Evolutionary conservation across 2,797 vertebrate species (phyloP).

Genomic region (Gymnoscopelus microlampas): DNA sequence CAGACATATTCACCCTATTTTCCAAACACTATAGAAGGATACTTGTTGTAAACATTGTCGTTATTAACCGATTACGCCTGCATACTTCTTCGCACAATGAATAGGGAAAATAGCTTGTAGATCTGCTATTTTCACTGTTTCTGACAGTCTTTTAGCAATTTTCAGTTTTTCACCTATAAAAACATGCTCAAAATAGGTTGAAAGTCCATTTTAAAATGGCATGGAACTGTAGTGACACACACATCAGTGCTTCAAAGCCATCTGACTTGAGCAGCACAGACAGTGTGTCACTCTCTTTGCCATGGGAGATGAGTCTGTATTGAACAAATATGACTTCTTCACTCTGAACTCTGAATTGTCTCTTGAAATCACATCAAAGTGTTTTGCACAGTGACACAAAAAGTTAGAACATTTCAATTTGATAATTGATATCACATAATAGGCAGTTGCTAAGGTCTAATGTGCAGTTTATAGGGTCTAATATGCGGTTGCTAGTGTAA

Average conservation of each 20-base stretch:
- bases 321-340: no score
- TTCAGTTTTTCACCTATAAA: no score
- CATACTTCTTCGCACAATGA: not conserved
- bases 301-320: not conserved
- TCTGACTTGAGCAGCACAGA: not conserved
- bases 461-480: no score
- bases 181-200: no score
- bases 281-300: not conserved
- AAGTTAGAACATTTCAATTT: no score
- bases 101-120: no score
- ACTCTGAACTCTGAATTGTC: not conserved
- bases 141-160: no score
- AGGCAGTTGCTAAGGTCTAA: no score
- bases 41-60: not conserved
- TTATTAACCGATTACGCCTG: not conserved
- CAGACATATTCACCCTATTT: not conserved
- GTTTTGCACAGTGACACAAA: not conserved
- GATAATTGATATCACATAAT: no score
- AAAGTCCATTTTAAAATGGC: not conserved
- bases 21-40: not conserved
- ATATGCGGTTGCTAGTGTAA: no score
- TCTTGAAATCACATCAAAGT: slow-evolving; percentile 3
- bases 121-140: no score
- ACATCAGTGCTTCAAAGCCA: not conserved
- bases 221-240: not conserved